Evolutionary conservation across 2,888 invertebrate genomes (phyloP).

Genomic region (Silvanus unidentatus): DNA sequence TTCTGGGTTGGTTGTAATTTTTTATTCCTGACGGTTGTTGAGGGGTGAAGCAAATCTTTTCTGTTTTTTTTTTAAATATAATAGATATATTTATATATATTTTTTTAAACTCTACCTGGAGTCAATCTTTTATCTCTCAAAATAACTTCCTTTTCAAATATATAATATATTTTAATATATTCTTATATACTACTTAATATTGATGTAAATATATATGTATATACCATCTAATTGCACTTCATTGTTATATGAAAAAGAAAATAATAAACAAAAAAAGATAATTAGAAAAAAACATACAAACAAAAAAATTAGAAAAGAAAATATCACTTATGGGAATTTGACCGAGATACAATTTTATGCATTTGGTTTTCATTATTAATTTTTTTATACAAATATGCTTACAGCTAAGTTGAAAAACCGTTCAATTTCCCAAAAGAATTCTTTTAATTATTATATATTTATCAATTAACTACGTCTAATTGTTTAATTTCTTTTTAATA

Average conservation of each 20-base stretch:
- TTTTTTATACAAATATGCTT: conserved; percentile 1
- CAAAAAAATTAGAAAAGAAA: conserved; percentile 12
- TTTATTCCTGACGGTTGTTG: conserved; percentile 46
- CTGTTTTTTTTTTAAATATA: no score
- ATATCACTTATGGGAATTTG: conserved; percentile 30
- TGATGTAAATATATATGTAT: conserved; percentile 54
- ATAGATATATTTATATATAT: no score
- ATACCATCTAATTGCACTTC: conserved; percentile 61
- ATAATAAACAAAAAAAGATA: conserved; percentile 18
- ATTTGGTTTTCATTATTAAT: no score
- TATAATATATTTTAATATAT: conserved; percentile 50
- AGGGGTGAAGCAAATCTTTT: conserved; percentile 29
- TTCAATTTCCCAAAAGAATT: conserved; percentile 26
- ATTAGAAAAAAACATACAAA: conserved; percentile 19
- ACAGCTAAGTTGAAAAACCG: conserved; percentile 8
- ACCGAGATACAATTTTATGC: conserved; percentile 17
- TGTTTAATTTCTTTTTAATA: conserved; percentile 40
- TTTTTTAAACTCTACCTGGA: conserved; percentile 47
- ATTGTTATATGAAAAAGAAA: conserved; percentile 49
- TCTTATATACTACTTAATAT: conserved; percentile 50
- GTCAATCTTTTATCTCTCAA: conserved; percentile 64
- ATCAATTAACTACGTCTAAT: conserved; percentile 45
- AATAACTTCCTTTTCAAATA: conserved; percentile 52
- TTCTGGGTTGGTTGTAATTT: conserved; percentile 47
- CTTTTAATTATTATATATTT: conserved; percentile 33